Evolutionary conservation across 2,888 invertebrate species (phyloP).

Genomic region (Drosophila acutilabella): DNA sequence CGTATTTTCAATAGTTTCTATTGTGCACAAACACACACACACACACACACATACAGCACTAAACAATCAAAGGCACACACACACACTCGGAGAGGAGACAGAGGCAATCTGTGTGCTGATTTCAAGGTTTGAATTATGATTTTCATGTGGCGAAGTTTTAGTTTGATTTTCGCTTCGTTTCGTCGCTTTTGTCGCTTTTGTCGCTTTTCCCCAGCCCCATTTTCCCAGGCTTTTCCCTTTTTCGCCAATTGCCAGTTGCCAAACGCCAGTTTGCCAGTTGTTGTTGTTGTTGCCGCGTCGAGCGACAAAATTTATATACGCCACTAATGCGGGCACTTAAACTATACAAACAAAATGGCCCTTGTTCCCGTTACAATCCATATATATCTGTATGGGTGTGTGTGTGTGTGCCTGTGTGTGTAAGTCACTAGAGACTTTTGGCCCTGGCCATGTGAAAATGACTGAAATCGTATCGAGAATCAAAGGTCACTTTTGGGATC

Average conservation of each 20-base stretch:
- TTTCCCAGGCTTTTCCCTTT: slow-evolving; percentile 21
- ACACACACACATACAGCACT: slow-evolving; percentile 8
- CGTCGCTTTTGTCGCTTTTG: slow-evolving; percentile 72
- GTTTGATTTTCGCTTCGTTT: slow-evolving; percentile 75
- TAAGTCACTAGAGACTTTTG: slow-evolving; percentile 71
- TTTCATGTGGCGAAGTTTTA: slow-evolving; percentile 75
- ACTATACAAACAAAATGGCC: slow-evolving; percentile 73
- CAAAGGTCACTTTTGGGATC: slow-evolving; percentile 80
- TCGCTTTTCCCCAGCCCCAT: slow-evolving; percentile 26
- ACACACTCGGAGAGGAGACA: slow-evolving; percentile 25
- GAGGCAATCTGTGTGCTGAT: slow-evolving; percentile 70
- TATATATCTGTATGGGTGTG: not conserved
- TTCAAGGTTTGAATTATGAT: slow-evolving; percentile 76
- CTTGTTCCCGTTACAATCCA: slow-evolving; percentile 30
- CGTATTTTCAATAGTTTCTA: slow-evolving; percentile 78
- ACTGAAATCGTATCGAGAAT: slow-evolving; percentile 78
- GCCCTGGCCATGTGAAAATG: slow-evolving; percentile 74
- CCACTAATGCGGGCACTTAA: slow-evolving; percentile 79
- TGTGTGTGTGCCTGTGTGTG: slow-evolving; percentile 14
- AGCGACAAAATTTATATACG: slow-evolving; percentile 74
- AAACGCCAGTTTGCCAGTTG: slow-evolving; percentile 23
- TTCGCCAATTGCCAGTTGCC: slow-evolving; percentile 14
- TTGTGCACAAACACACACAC: slow-evolving; percentile 55
- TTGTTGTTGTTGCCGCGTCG: slow-evolving; percentile 39
- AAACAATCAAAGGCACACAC: slow-evolving; percentile 56